Evolutionary conservation across 2,888 invertebrate genomes (phyloP), one percentile per base, ranked within the genome.

Genomic region (Chrysodeixis includens): DNA sequence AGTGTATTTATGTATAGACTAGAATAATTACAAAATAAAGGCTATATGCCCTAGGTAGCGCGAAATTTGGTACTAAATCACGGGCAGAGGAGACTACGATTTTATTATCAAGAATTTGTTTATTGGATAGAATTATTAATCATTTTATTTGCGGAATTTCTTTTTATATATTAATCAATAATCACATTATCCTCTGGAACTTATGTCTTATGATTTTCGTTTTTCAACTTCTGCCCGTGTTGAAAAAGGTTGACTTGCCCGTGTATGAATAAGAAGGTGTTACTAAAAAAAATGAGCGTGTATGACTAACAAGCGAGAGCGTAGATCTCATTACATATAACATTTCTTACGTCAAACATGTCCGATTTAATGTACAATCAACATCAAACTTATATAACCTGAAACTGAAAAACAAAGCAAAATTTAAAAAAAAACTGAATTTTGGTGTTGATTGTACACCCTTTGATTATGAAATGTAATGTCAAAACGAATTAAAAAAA

Each of bases 261-360:
- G 10, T 49, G 18, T 20, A 10, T 49, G 20, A 18, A 49, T 49
- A 49, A 46, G 46, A 18, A 18, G 46, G 18, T 18, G 18, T 49
- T 49, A 18, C 46, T 20, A 49, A 9, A 14, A 40, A 56, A 59
- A 30, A 55, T 32, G 40, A 55, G 51, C 61, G 46, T 71, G 60
- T 20, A 22, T 65, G 76, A 54, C 22, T 62, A 71, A 62, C 61
- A 62, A 56, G 16, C 20, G 52, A 26, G 26, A 40, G 49, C 63
- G 54, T 53, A 61, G 70, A 72, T 76, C 72, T 74, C 70, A 69
- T 57, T 53, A 30, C 54, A 49, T 30, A 16, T 54, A 68, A 62
- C 44, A 51, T 18, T n/a, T 46, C 49, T 22, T 54, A 59, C 52
- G 51, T 62, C 22, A 64, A 53, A 60, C 14, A 56, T 59, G 14